Conservation (phyloP, 1,140 invertebrate genomes). For the Rhagoletis pomonella region DNA sequence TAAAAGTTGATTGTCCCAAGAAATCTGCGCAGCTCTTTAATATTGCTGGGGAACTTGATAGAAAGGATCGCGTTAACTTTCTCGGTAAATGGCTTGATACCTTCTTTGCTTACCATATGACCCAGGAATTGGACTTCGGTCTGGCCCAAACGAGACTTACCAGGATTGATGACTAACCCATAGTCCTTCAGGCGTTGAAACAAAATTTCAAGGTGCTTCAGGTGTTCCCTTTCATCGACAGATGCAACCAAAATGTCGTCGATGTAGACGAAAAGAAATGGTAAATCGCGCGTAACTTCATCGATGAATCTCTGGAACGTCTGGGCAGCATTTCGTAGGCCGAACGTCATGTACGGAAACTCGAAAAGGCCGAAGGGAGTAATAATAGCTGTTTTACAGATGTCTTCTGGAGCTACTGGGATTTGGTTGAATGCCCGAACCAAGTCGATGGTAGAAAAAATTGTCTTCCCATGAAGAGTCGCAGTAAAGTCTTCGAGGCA, state of each 20-base stretch:
- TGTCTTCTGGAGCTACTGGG: background rate
- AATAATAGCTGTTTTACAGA: background rate
- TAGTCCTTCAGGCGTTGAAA: background rate
- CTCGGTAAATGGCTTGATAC: background rate
- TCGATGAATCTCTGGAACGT: background rate
- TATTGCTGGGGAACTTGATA: background rate
- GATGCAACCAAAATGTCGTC: background rate
- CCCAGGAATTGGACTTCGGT: background rate
- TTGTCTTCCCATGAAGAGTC: background rate
- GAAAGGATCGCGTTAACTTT: background rate
- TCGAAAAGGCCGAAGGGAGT: no score
- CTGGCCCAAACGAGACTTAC: background rate
- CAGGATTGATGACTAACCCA: background rate
- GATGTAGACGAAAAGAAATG: background rate
- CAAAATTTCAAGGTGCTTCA: background rate
- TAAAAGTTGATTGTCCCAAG: background rate
- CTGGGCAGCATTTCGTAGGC: no score
- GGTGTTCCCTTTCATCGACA: background rate
- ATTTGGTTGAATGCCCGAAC: background rate
- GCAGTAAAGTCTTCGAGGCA: background rate
- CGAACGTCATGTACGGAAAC: no score
- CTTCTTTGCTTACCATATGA: background rate
- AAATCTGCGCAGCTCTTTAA: background rate
- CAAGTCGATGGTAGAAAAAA: background rate
- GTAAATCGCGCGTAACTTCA: background rate